Evolutionary conservation across 2,888 invertebrate species (phyloP), one percentile per base, ranked within the genome.

Genomic region (Drosophila aldrichi): DNA sequence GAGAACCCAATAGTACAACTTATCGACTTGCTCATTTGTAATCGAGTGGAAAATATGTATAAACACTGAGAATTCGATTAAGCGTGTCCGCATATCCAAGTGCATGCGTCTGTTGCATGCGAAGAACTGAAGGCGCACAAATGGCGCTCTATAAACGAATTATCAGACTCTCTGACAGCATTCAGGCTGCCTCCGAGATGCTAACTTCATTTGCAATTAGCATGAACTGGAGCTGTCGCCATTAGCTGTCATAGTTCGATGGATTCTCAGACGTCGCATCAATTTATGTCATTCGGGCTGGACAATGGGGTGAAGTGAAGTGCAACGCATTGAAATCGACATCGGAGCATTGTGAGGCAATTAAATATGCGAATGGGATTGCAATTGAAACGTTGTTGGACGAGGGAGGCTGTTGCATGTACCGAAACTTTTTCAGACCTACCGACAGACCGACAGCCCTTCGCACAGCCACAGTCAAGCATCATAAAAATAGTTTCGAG

Each of bases 401-500:
- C 52, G 32, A 29, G 29, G 8, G 5, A 20, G 51, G 29, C 44
- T 32, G 25, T n/a, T 46, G 25, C 46, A 46, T 25, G 46, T 29
- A 7, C 8, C 16, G 25, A 38, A 64, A 43, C 43, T 41, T 3
- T 25, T 59, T 36, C 10, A n/a, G 36, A 14, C 36, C 36, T 3
- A 36, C 12, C 14, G 36, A n/a, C 38, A 44, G 36, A n/a, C 38
- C 38, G 20, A 51, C 14, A 14, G 36, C 44, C 6, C 32, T 34
- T 12, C n/a, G n/a, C 43, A 9, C 43, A 34, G 20, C 3, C 34
- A 10, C 34, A 10, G 44, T 20, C 46, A 22, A 41, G 46, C 20
- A 40, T 14, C 69, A 52, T 55, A 36, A 12, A 68, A 59, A 63
- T 57, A 70, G 77, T 63, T 76, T 12, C 32, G 16, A 54, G 38